Conservation (phyloP, 1,140 invertebrate species). For the Ctenoplectra terminalis region DNA sequence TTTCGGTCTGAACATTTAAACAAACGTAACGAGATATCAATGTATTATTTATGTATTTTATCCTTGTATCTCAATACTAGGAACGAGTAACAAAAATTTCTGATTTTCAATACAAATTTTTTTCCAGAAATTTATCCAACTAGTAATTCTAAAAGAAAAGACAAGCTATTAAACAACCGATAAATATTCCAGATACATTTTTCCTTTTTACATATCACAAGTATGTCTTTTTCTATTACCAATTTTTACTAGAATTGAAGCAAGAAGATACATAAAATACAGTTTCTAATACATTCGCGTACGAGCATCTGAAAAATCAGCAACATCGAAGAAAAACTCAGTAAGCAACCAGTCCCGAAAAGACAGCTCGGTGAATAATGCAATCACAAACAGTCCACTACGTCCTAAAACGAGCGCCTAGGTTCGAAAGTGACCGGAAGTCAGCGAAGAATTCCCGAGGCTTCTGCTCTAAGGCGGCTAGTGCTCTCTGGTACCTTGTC, state of each 20-base stretch:
- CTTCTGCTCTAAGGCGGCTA: conserved; percentile 59
- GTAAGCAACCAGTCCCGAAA: conserved; percentile 37
- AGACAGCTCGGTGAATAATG: conserved; percentile 60
- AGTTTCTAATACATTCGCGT: not conserved
- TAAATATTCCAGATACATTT: not conserved
- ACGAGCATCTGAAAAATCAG: not conserved
- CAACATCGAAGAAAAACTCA: not conserved
- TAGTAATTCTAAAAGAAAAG: no score
- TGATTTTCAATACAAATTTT: not conserved
- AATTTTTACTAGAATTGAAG: not conserved
- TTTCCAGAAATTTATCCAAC: not conserved
- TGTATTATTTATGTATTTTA: no score
- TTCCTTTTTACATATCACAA: not conserved
- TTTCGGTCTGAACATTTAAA: no score
- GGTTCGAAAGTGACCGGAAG: conserved; percentile 52
- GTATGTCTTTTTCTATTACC: not conserved
- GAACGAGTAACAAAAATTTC: not conserved
- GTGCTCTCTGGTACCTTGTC: conserved; percentile 82
- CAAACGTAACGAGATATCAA: no score
- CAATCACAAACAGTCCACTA: conserved; percentile 67
- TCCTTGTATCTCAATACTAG: no score
- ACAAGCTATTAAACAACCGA: not conserved
- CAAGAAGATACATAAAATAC: not conserved
- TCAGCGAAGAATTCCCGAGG: conserved; percentile 60
- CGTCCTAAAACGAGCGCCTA: conserved; percentile 62